Base-by-base conservation (phyloP, 2,797 vertebrate genomes). In the Jordanella pulchra region DNA sequence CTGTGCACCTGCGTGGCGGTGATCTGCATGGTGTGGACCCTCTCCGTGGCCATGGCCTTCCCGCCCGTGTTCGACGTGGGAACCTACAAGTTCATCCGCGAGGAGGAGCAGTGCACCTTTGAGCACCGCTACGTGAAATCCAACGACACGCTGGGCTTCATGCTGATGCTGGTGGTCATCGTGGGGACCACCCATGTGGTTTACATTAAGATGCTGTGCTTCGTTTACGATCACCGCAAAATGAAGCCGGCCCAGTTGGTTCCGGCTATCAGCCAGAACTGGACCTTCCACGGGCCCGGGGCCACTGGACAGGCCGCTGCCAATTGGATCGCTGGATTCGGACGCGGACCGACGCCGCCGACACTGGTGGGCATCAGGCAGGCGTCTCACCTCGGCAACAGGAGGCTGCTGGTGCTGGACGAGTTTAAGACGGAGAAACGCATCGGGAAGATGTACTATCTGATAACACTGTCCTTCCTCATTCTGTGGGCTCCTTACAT, bases 281-380 rank as follows among this genome's bases (percentile, higher is more conserved):
- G 97, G 97, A 98, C 97, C 75, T 99, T 99, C 83, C 97, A 99
- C 48, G 97, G 97, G 23, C 97, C 97, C 0, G 97, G 97, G 1
- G 97, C 97, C 71, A 98, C 97, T 0, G 97, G 97, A 21, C 97
- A 99, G 80, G 97, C 97, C 2, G 97, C 97, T 2, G 97, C 97
- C 0, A 99, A 99, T 91, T 98, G 97, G 97, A 98, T 98, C 30
- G 97, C 97, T 23, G 97, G 97, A 14, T 99, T 98, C 82, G 97
- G 97, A 75, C 94, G 96, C 61, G 97, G 97, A 56, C 97, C 97
- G 76, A 99, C 97, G 1, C 97, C 97, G 0, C 97, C 97, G 6
- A 98, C 97, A 27, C 91, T 99, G 1, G 97, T 98, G 90, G 97
- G 97, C 81, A 97, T 99, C 84, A 88, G 97, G 78, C 97, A 98